These are phyloP conservation scores for Mirounga angustirostris DNA, from an alignment of 2,113 vertebrate genomes.

Conservation along the genomic window DNA sequence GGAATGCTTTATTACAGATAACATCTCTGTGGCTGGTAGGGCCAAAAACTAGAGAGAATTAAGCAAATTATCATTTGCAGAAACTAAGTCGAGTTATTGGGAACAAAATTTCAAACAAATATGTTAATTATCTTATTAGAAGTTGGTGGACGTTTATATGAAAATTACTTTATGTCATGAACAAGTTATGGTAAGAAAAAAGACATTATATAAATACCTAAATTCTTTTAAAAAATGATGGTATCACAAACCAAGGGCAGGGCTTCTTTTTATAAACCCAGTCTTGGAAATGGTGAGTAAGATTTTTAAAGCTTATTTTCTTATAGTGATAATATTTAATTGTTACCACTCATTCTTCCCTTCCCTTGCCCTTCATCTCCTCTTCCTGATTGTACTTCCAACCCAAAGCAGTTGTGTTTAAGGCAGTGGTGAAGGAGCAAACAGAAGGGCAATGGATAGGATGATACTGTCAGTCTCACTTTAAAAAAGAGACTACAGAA, in stretches of 20 bases:
- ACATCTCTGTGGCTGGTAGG: not conserved
- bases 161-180: not conserved
- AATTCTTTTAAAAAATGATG: not conserved
- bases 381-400: not conserved
- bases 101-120: not conserved
- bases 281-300: not conserved
- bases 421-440: not conserved
- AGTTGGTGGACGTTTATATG: not conserved
- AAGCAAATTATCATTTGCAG: not conserved
- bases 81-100: not conserved
- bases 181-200: not conserved
- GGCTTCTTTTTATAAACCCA: not conserved
- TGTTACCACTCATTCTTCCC: not conserved
- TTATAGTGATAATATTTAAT: not conserved
- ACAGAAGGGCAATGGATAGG: not conserved
- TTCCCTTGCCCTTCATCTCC: not conserved
- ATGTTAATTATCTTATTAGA: not conserved
- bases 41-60: not conserved
- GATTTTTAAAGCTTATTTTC: not conserved
- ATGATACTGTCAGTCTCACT: not conserved
- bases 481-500: conserved; percentile 70
- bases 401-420: not conserved
- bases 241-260: not conserved
- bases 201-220: not conserved
- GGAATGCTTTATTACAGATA: not conserved